Base-by-base conservation (phyloP, 1,140 invertebrate species). In the Scylla paramamosain region DNA sequence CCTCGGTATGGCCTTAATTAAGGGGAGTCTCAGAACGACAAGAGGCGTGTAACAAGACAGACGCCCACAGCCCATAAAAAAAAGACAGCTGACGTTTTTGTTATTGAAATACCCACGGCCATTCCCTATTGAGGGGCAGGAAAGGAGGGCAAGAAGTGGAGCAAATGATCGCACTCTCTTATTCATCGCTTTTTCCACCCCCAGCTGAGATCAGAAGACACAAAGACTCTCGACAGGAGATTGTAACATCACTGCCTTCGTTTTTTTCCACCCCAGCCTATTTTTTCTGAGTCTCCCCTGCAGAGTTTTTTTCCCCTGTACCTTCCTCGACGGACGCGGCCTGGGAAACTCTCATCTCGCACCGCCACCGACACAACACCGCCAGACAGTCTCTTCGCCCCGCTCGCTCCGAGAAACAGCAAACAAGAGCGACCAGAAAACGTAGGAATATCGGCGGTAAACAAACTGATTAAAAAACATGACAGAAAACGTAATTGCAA, bases 131-230 rank as follows among this genome's bases (percentile, higher is more conserved):
- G 93, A 93, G 20, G 20, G 12, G 4, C 84, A 0, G 45, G n/a
- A 4, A 39, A 28, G 83, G n/a, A 39, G 93, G 93, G 93, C 29
- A 93, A 89, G 39, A 88, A 88, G 29, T 46, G 83, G 93, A 88
- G 93, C 93, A 93, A 93, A 93, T 93, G 93, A 93, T 88, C 93
- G 86, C 84, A 93, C 93, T 87, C 86, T 88, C 86, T 88, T 67
- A 88, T 93, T 59, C 45, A 59, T 31, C 28, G 0, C 93, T 25
- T 93, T 67, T 29, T 59, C 83, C 93, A 12, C 93, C 93, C 86
- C 84, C 93, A 93, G 93, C 84, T 93, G 93, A 93, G 93, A 88
- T 93, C 84, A 59, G 84, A 31, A 88, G 84, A 67, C 48, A 93
- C 93, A 88, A 88, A 93, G 48, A 48, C 32, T 28, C 93, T 93